Conservation (phyloP, 2,113 vertebrate species). For the Kryptolebias marmoratus region DNA sequence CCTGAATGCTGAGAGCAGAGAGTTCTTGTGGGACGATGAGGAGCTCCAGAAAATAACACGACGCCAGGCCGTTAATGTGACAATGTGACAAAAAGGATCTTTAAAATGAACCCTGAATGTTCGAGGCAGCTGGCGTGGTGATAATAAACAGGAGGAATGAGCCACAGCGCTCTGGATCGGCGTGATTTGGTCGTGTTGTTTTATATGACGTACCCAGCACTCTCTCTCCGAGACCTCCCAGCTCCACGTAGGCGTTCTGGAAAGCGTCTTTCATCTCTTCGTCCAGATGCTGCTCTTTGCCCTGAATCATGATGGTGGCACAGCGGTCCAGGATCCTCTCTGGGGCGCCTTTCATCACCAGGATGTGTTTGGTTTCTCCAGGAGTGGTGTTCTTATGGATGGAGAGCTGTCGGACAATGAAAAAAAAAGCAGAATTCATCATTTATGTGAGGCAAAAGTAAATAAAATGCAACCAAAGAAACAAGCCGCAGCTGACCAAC, state of each 20-base stretch:
- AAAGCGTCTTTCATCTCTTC: conserved; percentile 90
- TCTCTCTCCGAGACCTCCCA: conserved; percentile 90
- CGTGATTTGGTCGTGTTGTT: too few relatives aligned
- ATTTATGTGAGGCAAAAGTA: neutral
- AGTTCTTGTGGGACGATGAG: too few relatives aligned
- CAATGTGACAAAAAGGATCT: too few relatives aligned
- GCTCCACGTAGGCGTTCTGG: conserved; percentile 89
- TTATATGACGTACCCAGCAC: conserved; percentile 81
- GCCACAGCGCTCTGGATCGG: too few relatives aligned
- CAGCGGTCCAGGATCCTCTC: conserved; percentile 93
- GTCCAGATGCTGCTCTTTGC: conserved; percentile 86
- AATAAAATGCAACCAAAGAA: too few relatives aligned
- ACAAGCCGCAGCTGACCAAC: too few relatives aligned
- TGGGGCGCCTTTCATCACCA: conserved; percentile 94
- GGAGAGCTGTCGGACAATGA: conserved; percentile 81
- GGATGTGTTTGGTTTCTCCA: conserved; percentile 80
- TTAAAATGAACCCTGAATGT: too few relatives aligned
- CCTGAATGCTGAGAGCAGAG: too few relatives aligned
- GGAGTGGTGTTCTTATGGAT: conserved; percentile 85
- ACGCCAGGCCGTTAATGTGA: too few relatives aligned
- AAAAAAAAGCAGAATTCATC: neutral
- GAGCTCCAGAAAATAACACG: too few relatives aligned
- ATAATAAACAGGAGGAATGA: too few relatives aligned
- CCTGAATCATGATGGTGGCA: conserved; percentile 86
- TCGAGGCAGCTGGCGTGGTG: too few relatives aligned